Conservation (phyloP, 2,113 vertebrate species). For the Xenus cinereus region DNA sequence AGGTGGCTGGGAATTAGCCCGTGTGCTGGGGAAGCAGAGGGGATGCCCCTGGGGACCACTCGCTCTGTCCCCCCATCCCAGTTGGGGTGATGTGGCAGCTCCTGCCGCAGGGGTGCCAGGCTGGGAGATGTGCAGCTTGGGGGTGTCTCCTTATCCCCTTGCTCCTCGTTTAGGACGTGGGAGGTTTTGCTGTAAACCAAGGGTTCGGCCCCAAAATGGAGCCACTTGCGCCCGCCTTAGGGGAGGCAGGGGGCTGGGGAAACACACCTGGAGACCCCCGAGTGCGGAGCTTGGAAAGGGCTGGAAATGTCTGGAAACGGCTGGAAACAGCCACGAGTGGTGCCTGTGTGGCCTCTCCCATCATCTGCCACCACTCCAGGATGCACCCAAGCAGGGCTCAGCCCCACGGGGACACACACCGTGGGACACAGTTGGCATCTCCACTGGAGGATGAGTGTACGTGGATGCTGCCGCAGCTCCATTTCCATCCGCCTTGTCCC, state of each 20-base stretch:
- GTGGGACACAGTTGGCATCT: neutral
- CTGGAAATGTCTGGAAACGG: neutral
- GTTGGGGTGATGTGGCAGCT: neutral
- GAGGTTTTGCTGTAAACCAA: neutral
- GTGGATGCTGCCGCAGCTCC: neutral
- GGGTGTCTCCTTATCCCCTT: neutral
- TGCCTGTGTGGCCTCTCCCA: neutral
- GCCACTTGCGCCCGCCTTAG: rapidly evolving
- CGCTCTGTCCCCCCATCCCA: rapidly evolving
- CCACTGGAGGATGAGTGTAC: rapidly evolving
- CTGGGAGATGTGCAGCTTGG: neutral
- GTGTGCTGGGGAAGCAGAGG: rapidly evolving
- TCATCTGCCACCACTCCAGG: neutral
- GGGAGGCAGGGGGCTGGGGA: neutral
- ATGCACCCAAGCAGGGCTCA: neutral
- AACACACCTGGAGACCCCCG: rapidly evolving
- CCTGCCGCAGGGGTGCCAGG: neutral
- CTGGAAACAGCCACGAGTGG: rapidly evolving
- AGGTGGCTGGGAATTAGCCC: neutral
- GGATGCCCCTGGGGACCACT: neutral
- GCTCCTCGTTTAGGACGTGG: neutral
- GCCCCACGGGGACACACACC: rapidly evolving
- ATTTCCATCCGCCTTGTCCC: neutral
- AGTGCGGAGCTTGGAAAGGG: neutral
- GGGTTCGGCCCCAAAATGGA: rapidly evolving